These are phyloP conservation scores for Acanthisitta chloris DNA, from an alignment of 2,113 vertebrate species.

Conservation along the genomic window DNA sequence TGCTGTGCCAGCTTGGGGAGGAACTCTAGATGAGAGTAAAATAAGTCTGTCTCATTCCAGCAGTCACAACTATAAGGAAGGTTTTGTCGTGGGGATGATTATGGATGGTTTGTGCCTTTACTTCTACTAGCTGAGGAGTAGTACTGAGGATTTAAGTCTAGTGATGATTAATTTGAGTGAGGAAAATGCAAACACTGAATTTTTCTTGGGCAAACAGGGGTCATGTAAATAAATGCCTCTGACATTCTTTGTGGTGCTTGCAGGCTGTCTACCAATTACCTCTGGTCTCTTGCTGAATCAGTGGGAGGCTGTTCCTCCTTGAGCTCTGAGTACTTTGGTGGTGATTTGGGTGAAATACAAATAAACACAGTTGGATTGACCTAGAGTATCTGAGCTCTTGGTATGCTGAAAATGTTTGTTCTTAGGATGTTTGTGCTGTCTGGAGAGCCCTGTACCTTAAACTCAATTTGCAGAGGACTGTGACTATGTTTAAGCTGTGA, in stretches of 20 bases:
- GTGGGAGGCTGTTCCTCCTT: constrained; percentile 27
- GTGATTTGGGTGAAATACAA: constrained; percentile 14
- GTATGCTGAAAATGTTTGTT: constrained; percentile 61
- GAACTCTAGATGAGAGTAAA: neutral
- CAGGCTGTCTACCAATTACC: constrained; percentile 18
- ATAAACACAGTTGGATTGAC: constrained; percentile 33
- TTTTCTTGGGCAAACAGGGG: constrained; percentile 7
- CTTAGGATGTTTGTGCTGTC: constrained; percentile 43
- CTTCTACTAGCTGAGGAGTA: neutral
- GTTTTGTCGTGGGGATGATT: neutral
- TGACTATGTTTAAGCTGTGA: neutral
- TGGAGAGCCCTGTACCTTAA: constrained; percentile 26
- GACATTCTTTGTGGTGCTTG: constrained; percentile 26
- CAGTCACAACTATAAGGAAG: neutral
- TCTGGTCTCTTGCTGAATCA: constrained; percentile 24
- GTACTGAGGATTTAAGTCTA: neutral
- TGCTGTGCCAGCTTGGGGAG: neutral
- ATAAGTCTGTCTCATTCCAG: fast-evolving
- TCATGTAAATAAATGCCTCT: constrained; percentile 37
- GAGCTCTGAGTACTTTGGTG: neutral
- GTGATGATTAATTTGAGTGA: constrained; percentile 3
- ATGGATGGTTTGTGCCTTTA: neutral
- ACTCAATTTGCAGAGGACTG: neutral
- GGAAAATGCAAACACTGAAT: constrained; percentile 11
- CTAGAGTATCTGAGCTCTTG: constrained; percentile 25